phyloP scores from a whole-genome alignment of 2,888 invertebrate species.

The Trachelus stipa region DNA sequence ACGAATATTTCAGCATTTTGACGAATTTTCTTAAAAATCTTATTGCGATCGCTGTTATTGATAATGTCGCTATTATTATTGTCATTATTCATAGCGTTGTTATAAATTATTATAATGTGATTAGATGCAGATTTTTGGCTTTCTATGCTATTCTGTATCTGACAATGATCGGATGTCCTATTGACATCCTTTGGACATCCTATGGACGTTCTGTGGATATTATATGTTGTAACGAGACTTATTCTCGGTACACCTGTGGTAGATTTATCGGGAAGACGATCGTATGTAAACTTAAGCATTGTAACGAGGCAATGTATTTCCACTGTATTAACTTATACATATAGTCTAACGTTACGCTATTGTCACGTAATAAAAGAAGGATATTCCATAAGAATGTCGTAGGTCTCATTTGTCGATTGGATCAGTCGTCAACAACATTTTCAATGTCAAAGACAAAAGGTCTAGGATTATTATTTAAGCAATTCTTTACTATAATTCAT shows the following conservation, averaged over 20 bases:
- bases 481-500: not conserved
- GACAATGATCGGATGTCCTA: not conserved
- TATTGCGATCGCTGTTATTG: not conserved
- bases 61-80: not conserved
- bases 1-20: constrained; percentile 22
- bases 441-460: not conserved
- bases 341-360: constrained; percentile 14
- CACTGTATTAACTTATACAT: constrained; percentile 21
- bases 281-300: constrained; percentile 18
- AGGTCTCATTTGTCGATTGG: not conserved
- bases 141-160: not conserved
- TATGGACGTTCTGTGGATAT: not conserved
- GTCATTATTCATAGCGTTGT: not conserved
- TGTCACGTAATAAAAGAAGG: constrained; percentile 6
- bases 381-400: not conserved
- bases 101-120: not conserved
- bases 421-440: not conserved
- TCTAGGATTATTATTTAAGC: not conserved
- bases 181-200: not conserved
- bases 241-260: not conserved
- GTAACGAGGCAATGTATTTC: constrained; percentile 22
- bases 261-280: constrained; percentile 10
- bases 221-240: not conserved
- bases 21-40: constrained; percentile 10
- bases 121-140: not conserved